Conservation (phyloP, 2,797 vertebrate genomes). For the Coregonus sp. region DNA sequence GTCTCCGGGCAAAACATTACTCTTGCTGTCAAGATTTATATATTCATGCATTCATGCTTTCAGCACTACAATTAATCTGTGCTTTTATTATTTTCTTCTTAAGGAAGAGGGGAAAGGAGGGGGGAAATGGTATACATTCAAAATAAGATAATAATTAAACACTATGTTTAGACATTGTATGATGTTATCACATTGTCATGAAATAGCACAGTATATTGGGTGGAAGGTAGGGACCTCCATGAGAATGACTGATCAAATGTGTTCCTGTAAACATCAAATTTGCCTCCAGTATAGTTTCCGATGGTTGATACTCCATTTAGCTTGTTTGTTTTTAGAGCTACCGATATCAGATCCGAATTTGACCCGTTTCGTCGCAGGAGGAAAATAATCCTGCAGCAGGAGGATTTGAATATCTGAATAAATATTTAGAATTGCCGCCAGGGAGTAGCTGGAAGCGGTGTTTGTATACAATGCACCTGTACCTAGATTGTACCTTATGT, state of each 20-base stretch:
- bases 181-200: not conserved
- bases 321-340: too few relatives aligned
- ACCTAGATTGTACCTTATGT: too few relatives aligned
- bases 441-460: too few relatives aligned
- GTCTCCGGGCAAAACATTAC: conserved; percentile 33
- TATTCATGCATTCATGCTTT: conserved; percentile 39
- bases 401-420: too few relatives aligned
- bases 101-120: conserved; percentile 1
- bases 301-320: too few relatives aligned
- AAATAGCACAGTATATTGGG: not conserved
- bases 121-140: conserved; percentile 9
- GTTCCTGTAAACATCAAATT: not conserved
- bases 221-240: not conserved
- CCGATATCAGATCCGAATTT: too few relatives aligned
- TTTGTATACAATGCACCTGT: too few relatives aligned
- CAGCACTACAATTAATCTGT: conserved; percentile 42
- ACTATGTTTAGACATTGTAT: not conserved
- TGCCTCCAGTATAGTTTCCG: not conserved
- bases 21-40: conserved; percentile 38
- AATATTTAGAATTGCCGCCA: too few relatives aligned
- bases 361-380: too few relatives aligned
- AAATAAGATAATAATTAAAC: conserved; percentile 8
- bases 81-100: conserved; percentile 32
- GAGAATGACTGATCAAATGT: not conserved
- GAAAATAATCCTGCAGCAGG: too few relatives aligned